Evolutionary conservation across 2,113 vertebrate species (phyloP).

Genomic region (Empidonax alnorum): DNA sequence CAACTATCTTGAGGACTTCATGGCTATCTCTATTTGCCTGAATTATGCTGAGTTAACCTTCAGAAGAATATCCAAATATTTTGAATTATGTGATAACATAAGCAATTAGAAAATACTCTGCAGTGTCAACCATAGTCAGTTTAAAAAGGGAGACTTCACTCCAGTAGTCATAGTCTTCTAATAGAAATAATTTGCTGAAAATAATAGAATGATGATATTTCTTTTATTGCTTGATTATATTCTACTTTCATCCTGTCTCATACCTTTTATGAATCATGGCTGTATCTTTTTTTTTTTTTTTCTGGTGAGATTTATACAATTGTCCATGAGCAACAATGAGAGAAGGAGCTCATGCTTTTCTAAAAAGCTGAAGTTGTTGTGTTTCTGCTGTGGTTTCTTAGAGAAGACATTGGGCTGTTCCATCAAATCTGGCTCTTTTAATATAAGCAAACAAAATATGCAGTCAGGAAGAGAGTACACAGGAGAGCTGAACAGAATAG

Average conservation of each 20-base stretch:
- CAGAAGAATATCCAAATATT: neutral
- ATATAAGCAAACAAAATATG: neutral
- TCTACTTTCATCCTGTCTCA: neutral
- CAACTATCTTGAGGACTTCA: neutral
- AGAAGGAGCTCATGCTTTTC: neutral
- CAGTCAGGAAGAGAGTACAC: neutral
- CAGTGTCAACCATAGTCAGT: neutral
- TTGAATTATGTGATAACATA: neutral
- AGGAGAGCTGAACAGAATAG: neutral
- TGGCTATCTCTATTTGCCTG: neutral
- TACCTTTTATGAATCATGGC: neutral
- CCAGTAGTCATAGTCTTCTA: neutral
- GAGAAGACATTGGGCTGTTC: neutral
- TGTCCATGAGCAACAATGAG: neutral
- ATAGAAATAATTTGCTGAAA: neutral
- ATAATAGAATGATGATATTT: neutral
- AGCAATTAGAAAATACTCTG: neutral
- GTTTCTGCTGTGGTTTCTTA: neutral
- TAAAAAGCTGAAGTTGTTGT: neutral
- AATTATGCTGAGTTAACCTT: neutral
- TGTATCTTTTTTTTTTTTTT: neutral
- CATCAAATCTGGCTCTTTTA: neutral
- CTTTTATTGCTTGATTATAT: neutral
- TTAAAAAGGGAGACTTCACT: neutral
- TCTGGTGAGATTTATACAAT: neutral